phyloP scores from a whole-genome alignment of 2,888 invertebrate genomes.

The Campoletis raptor region DNA sequence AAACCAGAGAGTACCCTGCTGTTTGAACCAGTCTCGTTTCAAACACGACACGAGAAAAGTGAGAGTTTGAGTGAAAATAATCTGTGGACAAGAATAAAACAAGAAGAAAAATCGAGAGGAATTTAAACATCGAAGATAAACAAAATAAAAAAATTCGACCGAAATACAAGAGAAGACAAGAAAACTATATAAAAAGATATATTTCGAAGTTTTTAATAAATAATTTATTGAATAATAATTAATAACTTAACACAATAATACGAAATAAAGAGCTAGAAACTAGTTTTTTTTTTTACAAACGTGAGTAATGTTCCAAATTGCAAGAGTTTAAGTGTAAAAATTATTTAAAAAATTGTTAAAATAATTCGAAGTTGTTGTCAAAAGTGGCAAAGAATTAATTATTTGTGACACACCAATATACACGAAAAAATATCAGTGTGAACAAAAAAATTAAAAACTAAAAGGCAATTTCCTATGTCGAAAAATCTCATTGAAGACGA shows the following conservation, averaged over 20 bases:
- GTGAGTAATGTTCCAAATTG: not conserved
- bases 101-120: not conserved
- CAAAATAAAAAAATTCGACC: not conserved
- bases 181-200: not conserved
- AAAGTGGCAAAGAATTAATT: not conserved
- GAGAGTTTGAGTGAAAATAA: constrained; percentile 14
- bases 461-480: constrained; percentile 63
- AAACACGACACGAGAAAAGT: constrained; percentile 38
- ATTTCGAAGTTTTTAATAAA: not conserved
- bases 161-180: not conserved
- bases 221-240: not conserved
- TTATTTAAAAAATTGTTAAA: not conserved
- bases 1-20: constrained; percentile 57
- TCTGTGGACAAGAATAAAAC: not conserved
- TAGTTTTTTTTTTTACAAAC: not conserved
- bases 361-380: not conserved
- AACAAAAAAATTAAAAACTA: not conserved
- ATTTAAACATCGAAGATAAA: constrained; percentile 6
- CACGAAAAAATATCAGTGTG: not conserved
- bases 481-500: constrained; percentile 68
- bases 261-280: not conserved
- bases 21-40: constrained; percentile 66
- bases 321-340: not conserved
- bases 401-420: not conserved
- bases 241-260: not conserved